Conservation (phyloP, 2,888 invertebrate genomes). For the Cenopis cana region DNA sequence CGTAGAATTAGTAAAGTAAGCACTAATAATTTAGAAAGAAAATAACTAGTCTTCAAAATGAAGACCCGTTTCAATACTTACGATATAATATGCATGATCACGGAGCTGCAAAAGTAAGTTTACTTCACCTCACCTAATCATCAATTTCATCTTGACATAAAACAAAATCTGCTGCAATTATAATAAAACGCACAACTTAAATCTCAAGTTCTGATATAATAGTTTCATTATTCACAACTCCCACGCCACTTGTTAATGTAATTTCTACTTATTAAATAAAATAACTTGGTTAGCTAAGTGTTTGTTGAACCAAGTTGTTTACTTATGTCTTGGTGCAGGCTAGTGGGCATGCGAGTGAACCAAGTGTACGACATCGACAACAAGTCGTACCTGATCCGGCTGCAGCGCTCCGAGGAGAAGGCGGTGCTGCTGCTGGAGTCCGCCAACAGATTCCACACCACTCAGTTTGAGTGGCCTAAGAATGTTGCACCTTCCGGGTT, state of each 20-base stretch:
- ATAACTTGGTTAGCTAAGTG: neutral
- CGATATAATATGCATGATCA: conserved; percentile 95
- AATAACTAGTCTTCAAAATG: conserved; percentile 83
- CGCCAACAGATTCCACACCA: conserved; percentile 96
- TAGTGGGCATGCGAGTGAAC: conserved; percentile 96
- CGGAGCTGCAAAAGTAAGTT: conserved; percentile 93
- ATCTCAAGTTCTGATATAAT: conserved; percentile 1
- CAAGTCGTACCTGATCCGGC: conserved; percentile 96
- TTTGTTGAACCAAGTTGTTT: conserved; percentile 4
- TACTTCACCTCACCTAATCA: neutral
- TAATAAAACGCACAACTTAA: neutral
- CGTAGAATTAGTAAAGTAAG: conserved; percentile 7
- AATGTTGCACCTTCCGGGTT: conserved; percentile 97
- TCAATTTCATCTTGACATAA: conserved; percentile 2
- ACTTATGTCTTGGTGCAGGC: conserved; percentile 76
- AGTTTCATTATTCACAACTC: neutral
- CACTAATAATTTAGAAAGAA: conserved; percentile 2
- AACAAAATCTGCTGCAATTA: conserved; percentile 13
- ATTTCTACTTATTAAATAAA: neutral
- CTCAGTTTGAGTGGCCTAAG: conserved; percentile 99
- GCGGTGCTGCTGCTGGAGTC: conserved; percentile 96
- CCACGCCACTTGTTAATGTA: neutral
- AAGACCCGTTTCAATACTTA: conserved; percentile 97
- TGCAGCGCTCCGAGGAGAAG: conserved; percentile 95
- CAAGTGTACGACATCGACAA: conserved; percentile 99